Evolutionary conservation across 2,113 vertebrate genomes (phyloP).

Genomic region (Phylloscopus whistleri): DNA sequence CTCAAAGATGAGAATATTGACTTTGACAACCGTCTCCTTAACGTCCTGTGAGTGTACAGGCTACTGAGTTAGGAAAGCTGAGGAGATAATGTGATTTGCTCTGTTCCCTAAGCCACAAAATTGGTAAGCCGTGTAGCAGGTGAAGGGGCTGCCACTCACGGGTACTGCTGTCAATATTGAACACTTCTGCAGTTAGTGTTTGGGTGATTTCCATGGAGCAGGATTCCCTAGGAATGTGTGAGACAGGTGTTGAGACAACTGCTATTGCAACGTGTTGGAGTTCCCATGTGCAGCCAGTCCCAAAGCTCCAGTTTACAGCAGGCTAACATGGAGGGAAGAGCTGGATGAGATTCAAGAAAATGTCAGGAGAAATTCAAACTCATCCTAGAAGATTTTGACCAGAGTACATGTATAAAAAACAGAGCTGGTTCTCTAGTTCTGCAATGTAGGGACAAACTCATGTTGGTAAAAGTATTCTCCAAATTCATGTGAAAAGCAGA

Average conservation of each 20-base stretch:
- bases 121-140: neutral
- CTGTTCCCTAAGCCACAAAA: neutral
- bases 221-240: neutral
- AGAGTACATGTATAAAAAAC: neutral
- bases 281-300: neutral
- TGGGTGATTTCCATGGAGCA: neutral
- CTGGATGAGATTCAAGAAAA: neutral
- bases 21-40: neutral
- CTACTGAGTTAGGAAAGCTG: neutral
- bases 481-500: neutral
- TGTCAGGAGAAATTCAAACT: neutral
- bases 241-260: neutral
- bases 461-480: neutral
- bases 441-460: neutral
- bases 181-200: neutral
- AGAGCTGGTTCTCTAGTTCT: neutral
- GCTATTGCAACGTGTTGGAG: neutral
- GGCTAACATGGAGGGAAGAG: neutral
- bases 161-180: neutral
- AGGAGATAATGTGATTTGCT: neutral
- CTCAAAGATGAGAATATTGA: neutral
- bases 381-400: neutral
- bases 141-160: neutral
- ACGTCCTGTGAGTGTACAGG: fast-evolving
- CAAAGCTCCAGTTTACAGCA: neutral